Conservation (phyloP, 2,888 invertebrate genomes). For the Arrhopalites spinosus region DNA sequence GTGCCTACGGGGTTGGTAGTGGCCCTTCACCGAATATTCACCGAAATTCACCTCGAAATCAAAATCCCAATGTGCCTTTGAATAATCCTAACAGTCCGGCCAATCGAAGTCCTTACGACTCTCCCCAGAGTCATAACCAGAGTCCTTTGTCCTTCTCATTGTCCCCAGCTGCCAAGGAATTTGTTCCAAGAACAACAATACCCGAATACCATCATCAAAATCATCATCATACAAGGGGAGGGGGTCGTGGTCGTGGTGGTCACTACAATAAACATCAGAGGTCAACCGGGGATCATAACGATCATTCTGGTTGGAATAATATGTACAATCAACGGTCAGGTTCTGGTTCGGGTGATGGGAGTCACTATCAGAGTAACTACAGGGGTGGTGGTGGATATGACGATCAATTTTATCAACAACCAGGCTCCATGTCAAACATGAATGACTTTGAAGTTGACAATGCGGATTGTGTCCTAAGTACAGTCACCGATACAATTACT, state of each 20-base stretch:
- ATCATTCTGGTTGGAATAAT: neutral
- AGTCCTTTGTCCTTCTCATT: conserved; percentile 14
- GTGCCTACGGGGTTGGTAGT: too few species aligned
- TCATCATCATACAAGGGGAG: neutral
- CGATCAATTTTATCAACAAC: neutral
- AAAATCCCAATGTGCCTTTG: conserved; percentile 5
- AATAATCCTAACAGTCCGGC: neutral
- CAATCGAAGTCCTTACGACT: neutral
- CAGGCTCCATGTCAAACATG: neutral
- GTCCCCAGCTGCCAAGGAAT: conserved; percentile 48
- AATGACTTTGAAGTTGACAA: conserved; percentile 26
- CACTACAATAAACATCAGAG: conserved; percentile 4
- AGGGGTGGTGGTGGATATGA: neutral
- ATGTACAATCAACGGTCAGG: too few species aligned
- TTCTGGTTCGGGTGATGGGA: neutral
- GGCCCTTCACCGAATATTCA: neutral
- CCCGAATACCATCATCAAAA: conserved; percentile 4
- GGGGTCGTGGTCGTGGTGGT: neutral
- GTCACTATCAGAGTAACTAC: neutral
- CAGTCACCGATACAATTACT: conserved; percentile 49
- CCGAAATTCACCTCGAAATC: conserved; percentile 4
- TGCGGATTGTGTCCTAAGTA: conserved; percentile 44
- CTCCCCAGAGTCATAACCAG: neutral
- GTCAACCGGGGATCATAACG: neutral
- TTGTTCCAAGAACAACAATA: conserved; percentile 40